Conservation (phyloP, 2,888 invertebrate genomes). For the Gnatocerus cornutus region DNA sequence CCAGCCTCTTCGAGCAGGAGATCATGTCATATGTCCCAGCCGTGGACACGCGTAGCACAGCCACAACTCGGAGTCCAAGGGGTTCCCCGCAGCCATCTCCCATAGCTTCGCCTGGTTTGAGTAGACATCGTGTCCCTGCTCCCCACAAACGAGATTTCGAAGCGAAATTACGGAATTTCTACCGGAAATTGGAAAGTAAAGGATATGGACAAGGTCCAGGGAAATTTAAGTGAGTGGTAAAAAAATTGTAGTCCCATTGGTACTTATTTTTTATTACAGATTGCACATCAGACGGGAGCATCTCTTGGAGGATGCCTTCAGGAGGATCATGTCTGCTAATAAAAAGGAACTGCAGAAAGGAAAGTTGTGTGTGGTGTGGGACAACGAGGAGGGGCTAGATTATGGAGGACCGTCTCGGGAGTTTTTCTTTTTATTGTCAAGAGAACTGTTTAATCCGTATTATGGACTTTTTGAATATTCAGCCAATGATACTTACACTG, state of each 20-base stretch:
- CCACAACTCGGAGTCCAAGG: slow-evolving; percentile 72
- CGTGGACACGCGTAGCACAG: slow-evolving; percentile 69
- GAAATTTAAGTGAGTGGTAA: slow-evolving; percentile 89
- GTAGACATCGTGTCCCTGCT: slow-evolving; percentile 87
- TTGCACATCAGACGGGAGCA: slow-evolving; percentile 94
- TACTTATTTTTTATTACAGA: slow-evolving; percentile 71
- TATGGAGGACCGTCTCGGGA: slow-evolving; percentile 98
- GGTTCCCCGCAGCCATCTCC: slow-evolving; percentile 81
- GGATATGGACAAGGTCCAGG: slow-evolving; percentile 98
- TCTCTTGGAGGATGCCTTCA: slow-evolving; percentile 95
- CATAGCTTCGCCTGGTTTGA: slow-evolving; percentile 86
- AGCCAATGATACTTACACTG: slow-evolving; percentile 97
- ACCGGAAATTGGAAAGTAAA: slow-evolving; percentile 94
- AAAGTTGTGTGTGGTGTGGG: slow-evolving; percentile 94
- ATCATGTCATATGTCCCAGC: slow-evolving; percentile 97
- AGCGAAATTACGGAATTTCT: slow-evolving; percentile 94
- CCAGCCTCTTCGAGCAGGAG: slow-evolving; percentile 97
- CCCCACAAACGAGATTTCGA: slow-evolving; percentile 94
- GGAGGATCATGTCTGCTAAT: slow-evolving; percentile 96
- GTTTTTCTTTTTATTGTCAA: slow-evolving; percentile 97
- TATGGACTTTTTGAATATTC: slow-evolving; percentile 99
- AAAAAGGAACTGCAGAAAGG: slow-evolving; percentile 97
- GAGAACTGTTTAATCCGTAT: slow-evolving; percentile 98
- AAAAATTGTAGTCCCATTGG: background rate
- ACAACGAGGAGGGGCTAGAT: slow-evolving; percentile 97